Percentiles rank a stretch among this genome's conserved stretches.
Evolutionary conservation across 1,140 invertebrate genomes (phyloP).

Genomic region (Limonius californicus): DNA sequence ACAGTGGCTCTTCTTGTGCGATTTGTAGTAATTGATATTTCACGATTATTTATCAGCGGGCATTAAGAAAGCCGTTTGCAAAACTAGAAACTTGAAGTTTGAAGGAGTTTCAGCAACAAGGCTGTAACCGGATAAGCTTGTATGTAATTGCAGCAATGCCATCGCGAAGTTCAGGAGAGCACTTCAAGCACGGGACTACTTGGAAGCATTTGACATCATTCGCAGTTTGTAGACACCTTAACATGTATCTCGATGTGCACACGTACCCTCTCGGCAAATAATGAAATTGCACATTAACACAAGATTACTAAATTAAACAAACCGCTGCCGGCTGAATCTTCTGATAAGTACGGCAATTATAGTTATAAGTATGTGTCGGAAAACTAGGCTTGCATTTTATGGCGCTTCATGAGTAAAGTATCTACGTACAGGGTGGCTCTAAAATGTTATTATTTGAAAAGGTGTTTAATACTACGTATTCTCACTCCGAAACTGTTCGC

Average conservation of each 20-base stretch:
- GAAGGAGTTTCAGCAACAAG: background rate
- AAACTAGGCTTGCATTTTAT: slow-evolving; percentile 17
- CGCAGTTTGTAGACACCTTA: slow-evolving; percentile 25
- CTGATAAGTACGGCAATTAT: slow-evolving; percentile 30
- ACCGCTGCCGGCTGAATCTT: slow-evolving; percentile 21
- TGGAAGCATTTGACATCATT: slow-evolving; percentile 20
- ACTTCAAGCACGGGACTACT: slow-evolving; percentile 15
- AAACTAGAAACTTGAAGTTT: background rate
- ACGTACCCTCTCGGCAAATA: slow-evolving; percentile 33
- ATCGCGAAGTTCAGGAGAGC: slow-evolving; percentile 15
- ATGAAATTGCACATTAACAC: slow-evolving; percentile 27
- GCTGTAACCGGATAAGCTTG: background rate
- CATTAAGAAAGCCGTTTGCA: no score
- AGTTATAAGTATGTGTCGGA: slow-evolving; percentile 25
- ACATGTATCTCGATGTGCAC: slow-evolving; percentile 28
- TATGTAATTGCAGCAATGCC: slow-evolving; percentile 10
- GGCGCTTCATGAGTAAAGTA: background rate
- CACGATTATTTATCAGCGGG: no score
- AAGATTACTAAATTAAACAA: slow-evolving; percentile 36
- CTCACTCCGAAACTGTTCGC: no score
- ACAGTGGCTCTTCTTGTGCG: background rate
- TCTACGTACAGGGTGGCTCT: no score
- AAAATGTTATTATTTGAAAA: no score
- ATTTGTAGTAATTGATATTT: background rate
- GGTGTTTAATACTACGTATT: no score